These are phyloP conservation scores for Albula glossodonta DNA, from an alignment of 2,113 vertebrate genomes.

Conservation along the genomic window DNA sequence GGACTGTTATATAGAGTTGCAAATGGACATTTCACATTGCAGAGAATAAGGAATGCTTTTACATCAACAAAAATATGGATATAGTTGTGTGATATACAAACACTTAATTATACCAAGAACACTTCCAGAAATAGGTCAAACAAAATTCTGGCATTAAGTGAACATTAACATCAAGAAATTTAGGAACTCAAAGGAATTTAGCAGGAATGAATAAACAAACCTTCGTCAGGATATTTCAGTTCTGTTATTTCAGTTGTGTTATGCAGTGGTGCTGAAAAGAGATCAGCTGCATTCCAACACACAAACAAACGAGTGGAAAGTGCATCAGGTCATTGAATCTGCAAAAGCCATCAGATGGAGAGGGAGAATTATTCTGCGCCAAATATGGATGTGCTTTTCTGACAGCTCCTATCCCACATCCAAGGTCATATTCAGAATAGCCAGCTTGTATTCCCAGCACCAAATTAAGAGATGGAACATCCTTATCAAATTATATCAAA, in stretches of 20 bases:
- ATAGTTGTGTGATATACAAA: neutral
- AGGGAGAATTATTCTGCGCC: neutral
- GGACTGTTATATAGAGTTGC: too few species aligned
- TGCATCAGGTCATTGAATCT: neutral
- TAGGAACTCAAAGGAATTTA: too few species aligned
- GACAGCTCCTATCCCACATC: neutral
- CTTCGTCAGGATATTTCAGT: too few species aligned
- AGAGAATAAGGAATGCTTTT: too few species aligned
- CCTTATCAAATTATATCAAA: neutral
- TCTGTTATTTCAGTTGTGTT: too few species aligned
- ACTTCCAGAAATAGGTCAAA: neutral
- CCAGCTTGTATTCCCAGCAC: neutral
- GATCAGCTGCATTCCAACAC: neutral
- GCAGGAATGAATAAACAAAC: too few species aligned
- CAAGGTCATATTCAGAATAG: conserved; percentile 1
- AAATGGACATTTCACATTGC: too few species aligned
- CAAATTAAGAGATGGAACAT: neutral
- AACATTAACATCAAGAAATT: neutral
- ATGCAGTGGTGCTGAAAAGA: too few species aligned
- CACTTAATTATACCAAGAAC: too few species aligned
- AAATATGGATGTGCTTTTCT: neutral
- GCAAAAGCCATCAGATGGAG: neutral
- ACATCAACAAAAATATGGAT: too few species aligned
- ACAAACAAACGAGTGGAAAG: neutral
- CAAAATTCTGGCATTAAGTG: neutral